Conservation (phyloP, 2,113 vertebrate genomes). For the Misgurnus mizolepis region DNA sequence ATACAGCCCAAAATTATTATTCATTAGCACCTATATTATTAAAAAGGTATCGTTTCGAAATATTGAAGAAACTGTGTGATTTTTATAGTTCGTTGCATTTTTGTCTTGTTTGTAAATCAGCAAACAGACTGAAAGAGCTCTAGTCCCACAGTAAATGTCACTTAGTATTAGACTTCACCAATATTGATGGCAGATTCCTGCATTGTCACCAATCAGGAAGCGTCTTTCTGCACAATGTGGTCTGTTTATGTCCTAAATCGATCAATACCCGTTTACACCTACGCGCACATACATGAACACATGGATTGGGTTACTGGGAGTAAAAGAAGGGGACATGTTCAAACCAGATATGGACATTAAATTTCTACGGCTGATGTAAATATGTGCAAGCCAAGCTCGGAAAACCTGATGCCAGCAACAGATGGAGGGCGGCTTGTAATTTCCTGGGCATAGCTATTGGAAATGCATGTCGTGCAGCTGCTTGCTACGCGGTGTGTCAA, state of each 20-base stretch:
- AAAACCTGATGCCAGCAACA: constrained; percentile 30
- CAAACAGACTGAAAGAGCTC: not conserved
- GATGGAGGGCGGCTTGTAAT: constrained; percentile 23
- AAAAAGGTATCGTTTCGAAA: too few relatives aligned
- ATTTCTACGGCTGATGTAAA: constrained; percentile 36
- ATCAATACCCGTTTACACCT: not conserved
- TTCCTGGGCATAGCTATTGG: constrained; percentile 9
- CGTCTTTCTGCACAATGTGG: not conserved
- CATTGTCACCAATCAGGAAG: not conserved
- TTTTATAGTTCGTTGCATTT: too few relatives aligned
- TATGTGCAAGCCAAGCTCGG: constrained; percentile 8
- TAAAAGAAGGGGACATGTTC: not conserved
- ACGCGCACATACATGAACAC: not conserved
- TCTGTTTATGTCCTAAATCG: not conserved
- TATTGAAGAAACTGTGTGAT: too few relatives aligned
- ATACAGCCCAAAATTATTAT: too few relatives aligned
- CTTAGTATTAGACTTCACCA: not conserved
- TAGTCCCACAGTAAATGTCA: not conserved
- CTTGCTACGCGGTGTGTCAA: constrained; percentile 16
- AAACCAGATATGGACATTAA: constrained; percentile 11
- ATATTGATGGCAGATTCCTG: not conserved
- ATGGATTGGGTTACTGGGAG: not conserved
- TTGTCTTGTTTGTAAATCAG: too few relatives aligned
- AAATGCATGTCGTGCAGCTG: constrained; percentile 31
- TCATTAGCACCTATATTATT: too few relatives aligned